Percentiles rank a stretch among this genome's conserved stretches.
Evolutionary conservation across 2,888 invertebrate species (phyloP).

Genomic region (Odontothrips loti): DNA sequence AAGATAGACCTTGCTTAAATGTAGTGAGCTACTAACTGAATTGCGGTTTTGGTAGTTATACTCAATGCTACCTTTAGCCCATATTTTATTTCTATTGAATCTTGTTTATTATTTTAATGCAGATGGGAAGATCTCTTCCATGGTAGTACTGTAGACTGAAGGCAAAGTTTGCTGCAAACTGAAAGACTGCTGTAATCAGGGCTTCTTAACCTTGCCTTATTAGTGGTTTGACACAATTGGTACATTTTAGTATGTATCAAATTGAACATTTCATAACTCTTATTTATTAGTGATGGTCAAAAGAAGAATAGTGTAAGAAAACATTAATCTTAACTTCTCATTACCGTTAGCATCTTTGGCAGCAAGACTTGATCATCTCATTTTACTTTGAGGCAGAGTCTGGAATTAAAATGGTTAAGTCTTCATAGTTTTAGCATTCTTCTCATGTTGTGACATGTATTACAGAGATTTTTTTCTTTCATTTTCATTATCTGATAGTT

Average conservation of each 20-base stretch:
- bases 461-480: not conserved
- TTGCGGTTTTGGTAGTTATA: not conserved
- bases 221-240: not conserved
- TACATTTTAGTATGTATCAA: too few species aligned
- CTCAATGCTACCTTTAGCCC: not conserved
- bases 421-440: too few species aligned
- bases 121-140: not conserved
- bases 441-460: too few species aligned
- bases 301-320: too few species aligned
- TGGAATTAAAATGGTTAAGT: too few species aligned
- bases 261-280: too few species aligned
- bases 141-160: not conserved
- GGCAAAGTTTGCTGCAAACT: not conserved
- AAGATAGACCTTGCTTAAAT: not conserved
- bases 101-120: not conserved
- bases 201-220: not conserved
- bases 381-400: too few species aligned
- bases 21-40: not conserved
- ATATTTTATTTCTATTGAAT: not conserved
- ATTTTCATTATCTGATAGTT: not conserved
- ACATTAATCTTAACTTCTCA: not conserved
- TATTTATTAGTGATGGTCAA: too few species aligned
- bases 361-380: not conserved
- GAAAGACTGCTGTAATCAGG: slow-evolving; percentile 22
- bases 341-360: not conserved